Conservation (phyloP, 2,888 invertebrate genomes). For the Altica lythri region DNA sequence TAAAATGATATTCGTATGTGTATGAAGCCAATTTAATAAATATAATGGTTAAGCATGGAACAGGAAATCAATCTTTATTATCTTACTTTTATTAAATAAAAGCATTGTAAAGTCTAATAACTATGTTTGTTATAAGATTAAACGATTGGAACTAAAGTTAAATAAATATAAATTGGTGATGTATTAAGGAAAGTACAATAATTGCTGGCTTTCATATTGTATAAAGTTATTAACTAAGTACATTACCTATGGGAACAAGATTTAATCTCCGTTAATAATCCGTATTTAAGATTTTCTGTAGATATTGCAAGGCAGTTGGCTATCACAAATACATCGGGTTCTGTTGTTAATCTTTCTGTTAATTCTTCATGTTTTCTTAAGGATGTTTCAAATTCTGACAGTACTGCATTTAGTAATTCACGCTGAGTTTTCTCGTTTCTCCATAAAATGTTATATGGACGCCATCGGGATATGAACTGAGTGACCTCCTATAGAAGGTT, state of each 20-base stretch:
- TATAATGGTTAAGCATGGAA: too few species aligned
- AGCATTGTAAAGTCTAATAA: too few species aligned
- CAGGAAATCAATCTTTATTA: too few species aligned
- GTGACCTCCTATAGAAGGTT: constrained; percentile 69
- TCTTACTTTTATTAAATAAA: too few species aligned
- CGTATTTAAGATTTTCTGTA: constrained; percentile 84
- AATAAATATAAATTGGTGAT: too few species aligned
- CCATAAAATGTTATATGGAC: constrained; percentile 87
- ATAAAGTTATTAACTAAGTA: constrained; percentile 5
- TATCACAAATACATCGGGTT: constrained; percentile 74
- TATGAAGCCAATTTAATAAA: too few species aligned
- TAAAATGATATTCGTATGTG: too few species aligned
- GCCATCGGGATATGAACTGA: constrained; percentile 82
- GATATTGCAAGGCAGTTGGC: constrained; percentile 75
- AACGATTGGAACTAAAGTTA: too few species aligned
- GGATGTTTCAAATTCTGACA: constrained; percentile 77
- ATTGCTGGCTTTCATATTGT: neutral
- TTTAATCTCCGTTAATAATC: constrained; percentile 81
- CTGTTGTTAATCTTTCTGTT: constrained; percentile 72
- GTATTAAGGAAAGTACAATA: neutral
- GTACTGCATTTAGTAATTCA: constrained; percentile 73
- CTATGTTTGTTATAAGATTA: too few species aligned
- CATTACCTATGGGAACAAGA: constrained; percentile 61
- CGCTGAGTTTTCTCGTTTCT: constrained; percentile 81
- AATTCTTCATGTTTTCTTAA: constrained; percentile 78